Base-by-base conservation (phyloP, 2,888 invertebrate genomes). In the Drosophila bunnanda region DNA sequence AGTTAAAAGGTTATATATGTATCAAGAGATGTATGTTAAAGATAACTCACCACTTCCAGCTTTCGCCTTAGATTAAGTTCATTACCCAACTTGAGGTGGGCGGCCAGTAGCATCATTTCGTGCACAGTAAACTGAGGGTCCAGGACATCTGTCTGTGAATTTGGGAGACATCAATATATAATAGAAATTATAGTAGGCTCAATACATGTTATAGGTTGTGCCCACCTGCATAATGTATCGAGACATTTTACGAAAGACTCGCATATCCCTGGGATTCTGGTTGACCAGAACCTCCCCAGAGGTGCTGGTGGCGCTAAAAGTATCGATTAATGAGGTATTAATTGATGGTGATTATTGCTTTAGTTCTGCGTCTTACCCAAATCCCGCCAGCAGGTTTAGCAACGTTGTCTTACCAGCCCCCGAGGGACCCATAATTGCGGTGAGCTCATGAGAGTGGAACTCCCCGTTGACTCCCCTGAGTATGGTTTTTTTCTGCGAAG, bases 331-430 rank as follows among this genome's bases (percentile, higher is more conserved):
- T 25, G 4, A 46, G 34, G 10, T 25, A n/a, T 43, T 28, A 72
- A 48, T 20, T 9, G 41, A 4, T 9, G 5, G 32, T 15, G 15
- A 4, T 32, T 22, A 15, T 12, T 4, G n/a, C 12, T 12, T 4
- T 8, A 22, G 32, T 6, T 12, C 8, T 12, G 0, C 38, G 3
- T 56, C 94, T 93, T 93, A 98, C 98, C 96, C 97, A 93, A 98
- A 98, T 70, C 98, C 98, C 30, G 98, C 97, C 32, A 98, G 93
- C 74, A 98, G 94, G 90, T 98, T 98, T 65, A 98, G 94, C 10
- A 98, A 93, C 0, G 98, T 97, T 58, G 97, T 97, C 92, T 98
- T 98, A 52, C 98, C 97, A 6, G 97, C 96, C 0, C 98, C 98
- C 0, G 98, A 98, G 0, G 98, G 98, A 0, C 98, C 98, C 93